Percentiles rank a stretch among this genome's conserved stretches.
These are phyloP conservation scores for Luperina testacea DNA, from an alignment of 2,888 invertebrate genomes.

Conservation along the genomic window DNA sequence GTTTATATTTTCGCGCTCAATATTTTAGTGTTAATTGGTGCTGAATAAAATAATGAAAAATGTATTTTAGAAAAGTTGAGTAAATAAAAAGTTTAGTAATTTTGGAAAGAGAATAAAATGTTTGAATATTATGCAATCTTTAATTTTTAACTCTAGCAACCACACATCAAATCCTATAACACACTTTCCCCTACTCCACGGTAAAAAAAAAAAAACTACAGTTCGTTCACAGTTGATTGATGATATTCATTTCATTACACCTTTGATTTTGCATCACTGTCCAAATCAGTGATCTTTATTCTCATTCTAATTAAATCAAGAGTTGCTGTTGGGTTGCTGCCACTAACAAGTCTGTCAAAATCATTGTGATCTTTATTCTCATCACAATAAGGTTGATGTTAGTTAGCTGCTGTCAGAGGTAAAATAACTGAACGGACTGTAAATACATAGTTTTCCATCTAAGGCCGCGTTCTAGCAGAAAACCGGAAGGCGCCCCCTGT, in stretches of 20 bases:
- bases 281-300: too few species aligned
- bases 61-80: conserved; percentile 70
- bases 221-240: too few species aligned
- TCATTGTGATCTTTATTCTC: too few species aligned
- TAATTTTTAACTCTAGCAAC: conserved; percentile 44
- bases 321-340: too few species aligned
- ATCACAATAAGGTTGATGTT: too few species aligned
- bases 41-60: conserved; percentile 70
- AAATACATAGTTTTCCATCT: background rate
- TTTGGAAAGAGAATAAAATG: conserved; percentile 67
- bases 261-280: too few species aligned
- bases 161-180: background rate
- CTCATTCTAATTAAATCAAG: too few species aligned
- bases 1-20: conserved; percentile 72
- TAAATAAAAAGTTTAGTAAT: conserved; percentile 67
- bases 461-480: background rate
- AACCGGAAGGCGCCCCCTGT: background rate
- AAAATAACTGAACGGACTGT: too few species aligned
- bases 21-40: conserved; percentile 74
- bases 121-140: conserved; percentile 63
- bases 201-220: background rate
- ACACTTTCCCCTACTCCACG: background rate
- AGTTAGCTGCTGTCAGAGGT: too few species aligned
- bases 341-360: too few species aligned
- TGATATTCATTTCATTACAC: too few species aligned